A percentile compares a stretch with the other conserved stretches of the same genome.
Conservation (phyloP, 2,888 invertebrate genomes). For the Limnephilus auricula region DNA sequence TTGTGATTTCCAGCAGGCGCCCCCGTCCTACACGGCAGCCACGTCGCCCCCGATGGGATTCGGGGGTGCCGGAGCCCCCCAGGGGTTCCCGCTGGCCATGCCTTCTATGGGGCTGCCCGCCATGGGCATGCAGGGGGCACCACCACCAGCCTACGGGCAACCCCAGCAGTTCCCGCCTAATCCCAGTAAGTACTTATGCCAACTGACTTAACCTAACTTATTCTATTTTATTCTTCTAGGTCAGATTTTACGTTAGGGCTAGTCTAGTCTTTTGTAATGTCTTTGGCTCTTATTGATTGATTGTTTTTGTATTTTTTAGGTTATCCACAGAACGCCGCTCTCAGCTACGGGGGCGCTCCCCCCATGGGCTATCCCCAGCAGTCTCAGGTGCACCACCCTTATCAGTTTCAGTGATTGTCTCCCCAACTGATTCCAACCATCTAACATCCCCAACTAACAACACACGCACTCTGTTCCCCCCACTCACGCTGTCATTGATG, state of each 20-base stretch:
- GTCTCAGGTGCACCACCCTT: slow-evolving; percentile 47
- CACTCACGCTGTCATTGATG: too few species aligned
- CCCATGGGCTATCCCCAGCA: slow-evolving; percentile 57
- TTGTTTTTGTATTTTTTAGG: slow-evolving; percentile 9
- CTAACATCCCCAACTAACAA: neutral
- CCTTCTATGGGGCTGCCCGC: slow-evolving; percentile 50
- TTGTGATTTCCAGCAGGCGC: slow-evolving; percentile 67
- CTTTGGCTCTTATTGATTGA: neutral
- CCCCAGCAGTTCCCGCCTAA: slow-evolving; percentile 61
- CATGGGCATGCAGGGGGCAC: slow-evolving; percentile 48
- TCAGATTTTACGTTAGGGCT: too few species aligned
- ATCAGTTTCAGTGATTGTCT: slow-evolving; percentile 25
- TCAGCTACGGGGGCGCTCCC: slow-evolving; percentile 57
- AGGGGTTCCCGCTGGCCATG: slow-evolving; percentile 54
- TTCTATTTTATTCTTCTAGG: neutral
- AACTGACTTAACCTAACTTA: neutral
- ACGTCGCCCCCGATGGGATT: slow-evolving; percentile 36
- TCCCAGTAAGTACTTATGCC: slow-evolving; percentile 46
- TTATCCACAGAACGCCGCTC: slow-evolving; percentile 48
- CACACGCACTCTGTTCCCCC: neutral
- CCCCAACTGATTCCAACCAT: neutral
- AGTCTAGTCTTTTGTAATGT: too few species aligned
- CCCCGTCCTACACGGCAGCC: slow-evolving; percentile 72
- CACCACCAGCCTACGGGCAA: slow-evolving; percentile 61
- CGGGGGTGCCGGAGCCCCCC: slow-evolving; percentile 31